A percentile compares a stretch with the other conserved stretches of the same genome.
Evolutionary conservation across 2,888 invertebrate species (phyloP).

Genomic region (Chloroclysta siterata): DNA sequence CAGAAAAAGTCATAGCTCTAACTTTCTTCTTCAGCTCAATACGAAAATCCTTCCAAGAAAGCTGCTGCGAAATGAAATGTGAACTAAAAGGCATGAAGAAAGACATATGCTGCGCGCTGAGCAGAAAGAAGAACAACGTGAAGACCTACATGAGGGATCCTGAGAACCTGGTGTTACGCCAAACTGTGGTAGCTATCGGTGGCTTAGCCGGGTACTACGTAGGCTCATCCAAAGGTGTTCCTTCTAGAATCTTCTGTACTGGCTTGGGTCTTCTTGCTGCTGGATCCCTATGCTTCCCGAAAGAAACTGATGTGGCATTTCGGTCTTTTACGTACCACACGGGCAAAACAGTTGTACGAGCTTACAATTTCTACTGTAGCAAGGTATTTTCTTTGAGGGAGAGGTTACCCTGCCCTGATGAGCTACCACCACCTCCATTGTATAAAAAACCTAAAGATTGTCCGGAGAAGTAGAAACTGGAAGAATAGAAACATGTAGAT

Average conservation of each 20-base stretch:
- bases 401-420: conserved; percentile 55
- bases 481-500: neutral
- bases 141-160: conserved; percentile 55
- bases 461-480: conserved; percentile 33
- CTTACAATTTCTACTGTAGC: conserved; percentile 51
- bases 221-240: conserved; percentile 39
- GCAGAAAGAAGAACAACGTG: conserved; percentile 45
- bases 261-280: conserved; percentile 51
- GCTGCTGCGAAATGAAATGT: conserved; percentile 35
- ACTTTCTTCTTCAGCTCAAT: no score
- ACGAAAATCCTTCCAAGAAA: conserved; percentile 38
- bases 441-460: conserved; percentile 41
- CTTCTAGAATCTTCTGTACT: conserved; percentile 49
- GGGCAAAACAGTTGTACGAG: conserved; percentile 40
- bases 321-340: conserved; percentile 45
- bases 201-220: conserved; percentile 48
- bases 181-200: conserved; percentile 48
- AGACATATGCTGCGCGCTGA: conserved; percentile 29
- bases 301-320: conserved; percentile 63
- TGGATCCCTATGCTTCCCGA: conserved; percentile 63
- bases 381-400: conserved; percentile 50
- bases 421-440: conserved; percentile 45
- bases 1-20: no score
- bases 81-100: conserved; percentile 32
- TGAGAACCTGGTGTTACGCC: conserved; percentile 50